These are phyloP conservation scores for Trissonchulus latispiculum DNA, from an alignment of 2,888 invertebrate genomes.

Conservation along the genomic window DNA sequence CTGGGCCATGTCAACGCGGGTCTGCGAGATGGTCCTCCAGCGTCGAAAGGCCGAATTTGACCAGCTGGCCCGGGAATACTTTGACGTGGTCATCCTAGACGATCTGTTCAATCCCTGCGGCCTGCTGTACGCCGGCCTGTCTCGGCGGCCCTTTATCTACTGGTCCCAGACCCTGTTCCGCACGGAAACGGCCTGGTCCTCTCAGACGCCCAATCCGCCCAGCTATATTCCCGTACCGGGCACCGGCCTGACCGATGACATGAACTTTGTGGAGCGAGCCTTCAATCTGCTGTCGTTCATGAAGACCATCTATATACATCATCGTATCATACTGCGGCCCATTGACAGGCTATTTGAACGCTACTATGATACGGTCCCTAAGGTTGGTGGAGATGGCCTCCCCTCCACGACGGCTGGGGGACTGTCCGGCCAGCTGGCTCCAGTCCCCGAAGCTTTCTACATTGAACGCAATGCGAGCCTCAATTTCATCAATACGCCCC, in stretches of 20 bases:
- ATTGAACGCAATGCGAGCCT: slow-evolving; percentile 42
- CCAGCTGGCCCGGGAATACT: slow-evolving; percentile 31
- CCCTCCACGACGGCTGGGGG: no score
- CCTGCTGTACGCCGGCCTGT: slow-evolving; percentile 35
- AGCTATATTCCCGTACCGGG: slow-evolving; percentile 42
- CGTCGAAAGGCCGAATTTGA: slow-evolving; percentile 34
- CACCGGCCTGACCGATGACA: slow-evolving; percentile 35
- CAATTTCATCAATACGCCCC: slow-evolving; percentile 42
- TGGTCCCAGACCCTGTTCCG: slow-evolving; percentile 40
- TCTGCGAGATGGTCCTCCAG: slow-evolving; percentile 36
- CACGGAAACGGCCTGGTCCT: slow-evolving; percentile 42
- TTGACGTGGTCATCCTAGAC: slow-evolving; percentile 39
- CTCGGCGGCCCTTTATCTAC: slow-evolving; percentile 37
- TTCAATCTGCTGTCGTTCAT: slow-evolving; percentile 38
- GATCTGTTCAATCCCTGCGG: slow-evolving; percentile 44
- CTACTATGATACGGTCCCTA: slow-evolving; percentile 30
- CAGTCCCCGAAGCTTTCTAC: slow-evolving; percentile 30
- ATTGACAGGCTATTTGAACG: slow-evolving; percentile 34
- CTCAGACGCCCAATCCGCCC: slow-evolving; percentile 40
- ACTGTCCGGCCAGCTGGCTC: slow-evolving; percentile 18
- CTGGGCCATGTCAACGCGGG: slow-evolving; percentile 36
- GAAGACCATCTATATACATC: slow-evolving; percentile 38
- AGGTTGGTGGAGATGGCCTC: no score
- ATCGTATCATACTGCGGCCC: slow-evolving; percentile 37
- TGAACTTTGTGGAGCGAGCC: slow-evolving; percentile 34